A percentile compares a stretch with the other conserved stretches of the same genome.
Evolutionary conservation across 2,797 vertebrate genomes (phyloP).

Genomic region (Danio albolineatus): DNA sequence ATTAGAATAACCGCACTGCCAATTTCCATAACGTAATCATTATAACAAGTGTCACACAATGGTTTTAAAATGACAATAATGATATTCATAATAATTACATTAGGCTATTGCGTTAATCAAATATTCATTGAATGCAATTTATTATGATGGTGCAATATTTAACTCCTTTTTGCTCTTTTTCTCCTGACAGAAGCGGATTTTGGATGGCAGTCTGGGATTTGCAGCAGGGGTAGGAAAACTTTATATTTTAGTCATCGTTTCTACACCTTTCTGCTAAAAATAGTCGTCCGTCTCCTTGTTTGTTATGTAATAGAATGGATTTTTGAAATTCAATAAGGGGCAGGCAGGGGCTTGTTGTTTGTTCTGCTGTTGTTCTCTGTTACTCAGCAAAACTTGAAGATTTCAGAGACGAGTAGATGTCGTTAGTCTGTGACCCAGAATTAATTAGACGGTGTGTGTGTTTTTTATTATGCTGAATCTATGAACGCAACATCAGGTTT

Average conservation of each 20-base stretch:
- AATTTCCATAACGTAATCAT: no score
- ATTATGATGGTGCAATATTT: no score
- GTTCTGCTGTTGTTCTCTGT: background rate
- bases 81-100: no score
- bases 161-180: slow-evolving; percentile 19
- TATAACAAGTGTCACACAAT: no score
- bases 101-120: no score
- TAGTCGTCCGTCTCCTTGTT: background rate
- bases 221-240: slow-evolving; percentile 89
- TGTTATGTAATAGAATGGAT: background rate
- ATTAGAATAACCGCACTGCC: no score
- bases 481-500: slow-evolving; percentile 15
- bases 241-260: background rate
- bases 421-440: slow-evolving; percentile 13
- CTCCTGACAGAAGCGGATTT: slow-evolving; percentile 84
- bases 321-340: background rate
- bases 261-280: background rate
- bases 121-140: no score
- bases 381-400: background rate
- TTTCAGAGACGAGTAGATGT: slow-evolving; percentile 8
- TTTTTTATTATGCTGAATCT: slow-evolving; percentile 21
- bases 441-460: background rate
- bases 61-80: no score
- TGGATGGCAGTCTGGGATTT: slow-evolving; percentile 96
- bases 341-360: background rate